phyloP scores from a whole-genome alignment of 2,888 invertebrate species.

The Terebella lapidaria region DNA sequence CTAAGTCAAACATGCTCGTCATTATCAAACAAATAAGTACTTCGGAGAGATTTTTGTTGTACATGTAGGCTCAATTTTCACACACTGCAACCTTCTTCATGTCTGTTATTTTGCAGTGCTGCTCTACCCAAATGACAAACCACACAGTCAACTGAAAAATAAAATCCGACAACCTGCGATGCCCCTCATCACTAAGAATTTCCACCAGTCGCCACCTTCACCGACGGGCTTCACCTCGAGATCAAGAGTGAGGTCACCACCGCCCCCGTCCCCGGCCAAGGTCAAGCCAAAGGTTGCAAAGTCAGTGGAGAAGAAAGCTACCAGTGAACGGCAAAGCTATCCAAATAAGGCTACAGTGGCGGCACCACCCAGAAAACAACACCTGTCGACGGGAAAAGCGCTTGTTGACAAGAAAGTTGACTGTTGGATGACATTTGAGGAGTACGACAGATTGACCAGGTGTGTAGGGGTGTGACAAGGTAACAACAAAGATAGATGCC shows the following conservation, averaged over 20 bases:
- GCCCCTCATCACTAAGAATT: slow-evolving; percentile 1
- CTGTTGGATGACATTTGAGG: slow-evolving; percentile 50
- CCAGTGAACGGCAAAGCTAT: slow-evolving; percentile 19
- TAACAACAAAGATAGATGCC: no score
- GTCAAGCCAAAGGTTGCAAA: no score
- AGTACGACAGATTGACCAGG: slow-evolving; percentile 41
- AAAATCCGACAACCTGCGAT: slow-evolving; percentile 30
- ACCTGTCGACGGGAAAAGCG: slow-evolving; percentile 44
- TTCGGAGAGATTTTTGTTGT: no score
- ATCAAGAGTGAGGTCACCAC: background rate
- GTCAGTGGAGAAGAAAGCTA: no score
- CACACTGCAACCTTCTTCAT: no score
- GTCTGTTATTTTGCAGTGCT: slow-evolving; percentile 31
- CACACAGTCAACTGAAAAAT: slow-evolving; percentile 27
- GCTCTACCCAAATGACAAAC: slow-evolving; percentile 40
- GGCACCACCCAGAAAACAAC: slow-evolving; percentile 30
- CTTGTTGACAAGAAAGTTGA: slow-evolving; percentile 36
- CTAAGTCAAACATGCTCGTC: no score
- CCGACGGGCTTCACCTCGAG: background rate
- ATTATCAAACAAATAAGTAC: no score
- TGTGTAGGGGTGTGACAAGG: slow-evolving; percentile 8
- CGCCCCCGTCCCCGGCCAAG: no score
- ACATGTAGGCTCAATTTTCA: no score
- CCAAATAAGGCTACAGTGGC: slow-evolving; percentile 27
- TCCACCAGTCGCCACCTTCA: slow-evolving; percentile 9